Base-by-base conservation (phyloP, 2,888 invertebrate species). In the Dicyrtomina minuta region DNA sequence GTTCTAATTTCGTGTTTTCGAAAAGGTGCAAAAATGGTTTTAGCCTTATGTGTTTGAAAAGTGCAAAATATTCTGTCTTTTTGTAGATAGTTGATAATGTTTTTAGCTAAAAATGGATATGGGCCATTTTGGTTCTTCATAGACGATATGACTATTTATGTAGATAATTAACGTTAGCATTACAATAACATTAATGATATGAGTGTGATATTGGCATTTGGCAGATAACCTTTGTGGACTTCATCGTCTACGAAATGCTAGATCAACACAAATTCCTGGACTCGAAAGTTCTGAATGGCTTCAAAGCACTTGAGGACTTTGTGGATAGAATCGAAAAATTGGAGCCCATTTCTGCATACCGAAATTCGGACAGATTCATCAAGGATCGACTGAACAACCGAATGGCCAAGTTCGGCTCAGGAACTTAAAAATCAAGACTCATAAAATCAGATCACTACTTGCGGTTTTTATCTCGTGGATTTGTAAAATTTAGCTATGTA, bases 201-300 rank as follows among this genome's bases (percentile, higher is more conserved):
- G 10, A 10, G 15, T n/a, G n/a, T n/a, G n/a, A n/a, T n/a, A n/a
- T n/a, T n/a, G n/a, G n/a, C n/a, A n/a, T n/a, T n/a, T 72, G 77
- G 12, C 77, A 83, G 83, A 66, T 81, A 26, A 81, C 82, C 0
- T 80, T 81, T 53, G 81, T 79, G 8, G 84, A 83, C 73, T 84
- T 84, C 74, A 77, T 80, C 5, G 79, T 83, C 72, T 84, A 83
- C 70, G 83, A 84, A 70, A 75, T 81, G 49, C 74, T 84, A 46
- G 82, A 83, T 71, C 81, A 82, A 67, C 81, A 81, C 58, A 77
- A 79, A 51, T 53, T 80, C 1, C 79, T 84, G 73, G 77, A 79
- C 15, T 79, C 81, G 1, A 79, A 77, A 5, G 79, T 79, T 55
- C 72, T 84, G n/a, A 80, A 81, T 33, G 71, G 78, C 0, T 81